These are phyloP conservation scores for Gandaritis pyraliata DNA, from an alignment of 2,888 invertebrate genomes.

Conservation along the genomic window DNA sequence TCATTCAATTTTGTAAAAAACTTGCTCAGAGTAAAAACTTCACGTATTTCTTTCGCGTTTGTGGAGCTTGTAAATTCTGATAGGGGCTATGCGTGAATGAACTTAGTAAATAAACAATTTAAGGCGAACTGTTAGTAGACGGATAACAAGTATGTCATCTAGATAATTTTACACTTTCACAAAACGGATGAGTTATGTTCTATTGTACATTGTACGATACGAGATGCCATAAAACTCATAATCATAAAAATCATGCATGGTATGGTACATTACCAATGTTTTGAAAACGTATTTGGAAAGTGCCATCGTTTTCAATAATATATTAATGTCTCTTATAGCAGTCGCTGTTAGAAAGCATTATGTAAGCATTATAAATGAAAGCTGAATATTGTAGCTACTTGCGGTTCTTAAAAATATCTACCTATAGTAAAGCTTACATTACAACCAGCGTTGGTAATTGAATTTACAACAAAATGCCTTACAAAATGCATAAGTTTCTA, in stretches of 20 bases:
- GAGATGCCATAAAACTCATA: slow-evolving; percentile 21
- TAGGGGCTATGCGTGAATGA: slow-evolving; percentile 13
- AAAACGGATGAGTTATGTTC: slow-evolving; percentile 29
- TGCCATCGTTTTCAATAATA: slow-evolving; percentile 1
- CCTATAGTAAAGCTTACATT: neutral
- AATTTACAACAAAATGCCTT: neutral
- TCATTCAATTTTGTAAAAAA: slow-evolving; percentile 2
- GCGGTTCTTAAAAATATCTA: neutral
- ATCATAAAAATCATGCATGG: slow-evolving; percentile 18
- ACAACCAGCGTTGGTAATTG: neutral
- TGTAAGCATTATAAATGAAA: slow-evolving; percentile 1
- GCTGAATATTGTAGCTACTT: neutral
- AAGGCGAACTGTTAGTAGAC: slow-evolving; percentile 9
- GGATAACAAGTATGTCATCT: slow-evolving; percentile 22
- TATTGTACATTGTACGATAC: too few relatives aligned
- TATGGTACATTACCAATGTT: neutral
- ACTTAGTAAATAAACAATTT: slow-evolving; percentile 7
- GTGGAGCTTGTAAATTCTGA: slow-evolving; percentile 11
- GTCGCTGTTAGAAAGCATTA: neutral
- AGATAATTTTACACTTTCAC: slow-evolving; percentile 32
- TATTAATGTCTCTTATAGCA: neutral
- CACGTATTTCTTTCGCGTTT: neutral
- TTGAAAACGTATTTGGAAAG: slow-evolving; percentile 21
- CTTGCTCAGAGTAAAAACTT: neutral
- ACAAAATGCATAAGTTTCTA: slow-evolving; percentile 10